Evolutionary conservation across 2,797 vertebrate species (phyloP).

Genomic region (Lacerta viridis): DNA sequence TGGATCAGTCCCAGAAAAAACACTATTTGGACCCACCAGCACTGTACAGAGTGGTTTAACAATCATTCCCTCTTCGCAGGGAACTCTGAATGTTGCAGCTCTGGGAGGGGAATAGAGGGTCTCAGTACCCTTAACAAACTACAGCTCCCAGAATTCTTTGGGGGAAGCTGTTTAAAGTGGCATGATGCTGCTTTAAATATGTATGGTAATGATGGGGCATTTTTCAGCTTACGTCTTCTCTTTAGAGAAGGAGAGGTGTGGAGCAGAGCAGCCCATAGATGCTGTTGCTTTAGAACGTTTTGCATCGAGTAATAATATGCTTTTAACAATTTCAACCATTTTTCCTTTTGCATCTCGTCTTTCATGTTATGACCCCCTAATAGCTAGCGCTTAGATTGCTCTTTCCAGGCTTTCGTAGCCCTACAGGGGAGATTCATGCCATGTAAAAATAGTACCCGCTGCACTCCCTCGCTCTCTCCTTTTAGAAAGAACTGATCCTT

Average conservation of each 20-base stretch:
- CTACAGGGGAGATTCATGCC: neutral
- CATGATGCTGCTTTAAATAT: too few species aligned
- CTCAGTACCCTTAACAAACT: too few species aligned
- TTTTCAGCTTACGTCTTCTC: too few species aligned
- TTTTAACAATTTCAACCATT: neutral
- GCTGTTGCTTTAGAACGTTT: neutral
- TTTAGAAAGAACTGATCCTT: neutral
- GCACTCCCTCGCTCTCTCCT: neutral
- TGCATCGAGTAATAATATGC: neutral
- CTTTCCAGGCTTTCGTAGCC: neutral
- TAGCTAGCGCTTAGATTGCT: neutral
- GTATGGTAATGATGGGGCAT: too few species aligned
- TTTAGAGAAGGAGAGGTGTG: neutral
- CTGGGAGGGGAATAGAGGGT: too few species aligned
- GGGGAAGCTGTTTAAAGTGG: too few species aligned
- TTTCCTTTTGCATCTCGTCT: neutral
- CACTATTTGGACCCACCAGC: too few species aligned
- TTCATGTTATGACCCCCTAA: neutral
- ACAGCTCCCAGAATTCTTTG: too few species aligned
- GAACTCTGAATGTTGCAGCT: too few species aligned
- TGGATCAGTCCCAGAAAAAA: too few species aligned
- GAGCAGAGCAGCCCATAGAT: neutral
- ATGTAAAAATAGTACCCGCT: conserved; percentile 20
- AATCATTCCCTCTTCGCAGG: too few species aligned
- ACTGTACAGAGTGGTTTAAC: too few species aligned